Conservation (phyloP, 2,797 vertebrate genomes). For the Lycodopsis pacificus region DNA sequence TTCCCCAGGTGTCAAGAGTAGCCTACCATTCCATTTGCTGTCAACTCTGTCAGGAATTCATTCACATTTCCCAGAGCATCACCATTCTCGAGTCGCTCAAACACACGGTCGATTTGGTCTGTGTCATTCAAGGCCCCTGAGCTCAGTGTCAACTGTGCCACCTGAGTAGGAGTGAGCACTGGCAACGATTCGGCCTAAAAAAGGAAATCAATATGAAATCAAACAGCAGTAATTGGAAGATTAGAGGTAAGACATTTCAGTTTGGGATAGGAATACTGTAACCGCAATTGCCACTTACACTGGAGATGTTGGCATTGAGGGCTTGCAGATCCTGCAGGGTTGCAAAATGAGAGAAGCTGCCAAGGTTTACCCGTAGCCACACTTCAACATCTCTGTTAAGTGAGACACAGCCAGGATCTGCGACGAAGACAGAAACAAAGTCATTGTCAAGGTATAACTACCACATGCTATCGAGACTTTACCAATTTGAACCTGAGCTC, state of each 20-base stretch:
- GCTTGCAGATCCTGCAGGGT: constrained; percentile 46
- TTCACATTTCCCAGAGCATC: constrained; percentile 59
- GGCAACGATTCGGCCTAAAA: constrained; percentile 31
- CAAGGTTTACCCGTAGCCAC: constrained; percentile 69
- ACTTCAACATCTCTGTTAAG: constrained; percentile 10
- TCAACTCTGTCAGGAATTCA: constrained; percentile 49
- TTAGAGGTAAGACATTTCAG: neutral
- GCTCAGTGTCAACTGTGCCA: constrained; percentile 40
- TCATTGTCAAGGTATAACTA: neutral
- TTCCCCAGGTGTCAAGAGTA: neutral
- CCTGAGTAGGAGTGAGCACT: constrained; percentile 37
- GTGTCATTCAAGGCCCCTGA: constrained; percentile 29
- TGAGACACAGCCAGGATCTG: constrained; percentile 69
- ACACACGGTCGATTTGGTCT: constrained; percentile 39
- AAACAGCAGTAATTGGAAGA: neutral
- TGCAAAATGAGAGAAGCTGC: constrained; percentile 57
- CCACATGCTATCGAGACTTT: neutral
- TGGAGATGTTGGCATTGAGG: constrained; percentile 60
- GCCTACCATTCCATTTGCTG: constrained; percentile 34
- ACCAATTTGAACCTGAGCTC: neutral
- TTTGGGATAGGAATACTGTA: neutral
- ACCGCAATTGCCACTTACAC: constrained; percentile 45
- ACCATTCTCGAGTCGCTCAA: constrained; percentile 55
- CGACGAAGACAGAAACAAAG: constrained; percentile 4
- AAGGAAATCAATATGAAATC: neutral